Evolutionary conservation across 2,113 vertebrate genomes (phyloP).

Genomic region (Charina bottae): DNA sequence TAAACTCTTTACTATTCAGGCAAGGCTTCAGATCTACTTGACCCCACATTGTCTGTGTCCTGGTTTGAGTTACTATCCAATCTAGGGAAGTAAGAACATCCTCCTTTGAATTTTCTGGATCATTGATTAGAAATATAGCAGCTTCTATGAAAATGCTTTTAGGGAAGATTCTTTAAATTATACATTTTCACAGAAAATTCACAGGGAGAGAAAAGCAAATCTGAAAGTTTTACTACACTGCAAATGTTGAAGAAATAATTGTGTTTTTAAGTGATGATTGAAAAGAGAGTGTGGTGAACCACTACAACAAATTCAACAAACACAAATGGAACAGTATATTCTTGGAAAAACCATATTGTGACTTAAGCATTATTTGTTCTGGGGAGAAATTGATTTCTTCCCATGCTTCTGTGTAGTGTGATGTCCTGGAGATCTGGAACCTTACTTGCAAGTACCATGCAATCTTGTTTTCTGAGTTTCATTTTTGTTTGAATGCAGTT

Average conservation of each 20-base stretch:
- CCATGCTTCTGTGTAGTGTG: background rate
- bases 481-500: slow-evolving; percentile 22
- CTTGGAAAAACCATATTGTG: background rate
- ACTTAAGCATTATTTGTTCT: background rate
- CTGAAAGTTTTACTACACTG: background rate
- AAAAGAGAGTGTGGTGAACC: background rate
- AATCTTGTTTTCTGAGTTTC: background rate
- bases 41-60: too few relatives aligned
- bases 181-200: background rate
- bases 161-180: background rate
- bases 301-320: background rate
- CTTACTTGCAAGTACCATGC: background rate
- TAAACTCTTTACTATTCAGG: background rate
- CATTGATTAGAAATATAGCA: background rate
- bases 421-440: background rate
- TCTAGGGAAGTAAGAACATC: background rate
- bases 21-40: background rate
- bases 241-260: background rate
- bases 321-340: background rate
- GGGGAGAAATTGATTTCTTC: too few relatives aligned
- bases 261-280: background rate
- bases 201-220: background rate
- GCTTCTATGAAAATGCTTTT: background rate
- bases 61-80: background rate
- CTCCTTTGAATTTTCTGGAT: background rate